Evolutionary conservation across 2,888 invertebrate species (phyloP), one percentile per base, ranked within the genome.

Genomic region (Gastrophysa polygoni): DNA sequence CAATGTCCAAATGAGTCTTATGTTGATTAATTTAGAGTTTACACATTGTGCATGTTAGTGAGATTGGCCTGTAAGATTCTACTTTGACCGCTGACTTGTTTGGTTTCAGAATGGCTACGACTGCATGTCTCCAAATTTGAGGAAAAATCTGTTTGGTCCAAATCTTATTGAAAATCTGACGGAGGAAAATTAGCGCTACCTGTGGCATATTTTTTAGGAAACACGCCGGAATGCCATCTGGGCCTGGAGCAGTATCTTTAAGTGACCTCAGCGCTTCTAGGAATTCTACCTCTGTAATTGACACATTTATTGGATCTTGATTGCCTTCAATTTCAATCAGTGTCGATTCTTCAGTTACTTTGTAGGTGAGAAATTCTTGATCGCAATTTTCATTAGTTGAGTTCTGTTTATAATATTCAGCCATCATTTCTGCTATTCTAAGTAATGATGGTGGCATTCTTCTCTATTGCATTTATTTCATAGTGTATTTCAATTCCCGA

Each of bases 1-100:
- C n/a, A n/a, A n/a, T n/a, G n/a, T n/a, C n/a, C n/a, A n/a, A n/a
- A n/a, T n/a, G n/a, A n/a, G n/a, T n/a, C n/a, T n/a, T n/a, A n/a
- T n/a, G n/a, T n/a, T n/a, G n/a, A 60, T 55, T 6, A 60, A 47
- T 60, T 60, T 55, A 21, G 11, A 55, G 28, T 47, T 38, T 38
- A 11, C 38, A 38, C 38, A 38, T 38, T 14, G n/a, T 38, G 16
- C 16, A n/a, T n/a, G n/a, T 38, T 29, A 3, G 18, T 55, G 49
- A n/a, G n/a, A n/a, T n/a, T n/a, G n/a, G n/a, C n/a, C n/a, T n/a
- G n/a, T n/a, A n/a, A n/a, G n/a, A n/a, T 16, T 28, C 48, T 34
- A 34, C 4, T 17, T 28, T 1, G 2, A 14, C 2, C 11, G 38
- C 18, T 16, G 38, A 18, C 38, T 54, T 29, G n/a, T 60, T 50